Base-by-base conservation (phyloP, 2,888 invertebrate genomes). In the Augiades crinisus region DNA sequence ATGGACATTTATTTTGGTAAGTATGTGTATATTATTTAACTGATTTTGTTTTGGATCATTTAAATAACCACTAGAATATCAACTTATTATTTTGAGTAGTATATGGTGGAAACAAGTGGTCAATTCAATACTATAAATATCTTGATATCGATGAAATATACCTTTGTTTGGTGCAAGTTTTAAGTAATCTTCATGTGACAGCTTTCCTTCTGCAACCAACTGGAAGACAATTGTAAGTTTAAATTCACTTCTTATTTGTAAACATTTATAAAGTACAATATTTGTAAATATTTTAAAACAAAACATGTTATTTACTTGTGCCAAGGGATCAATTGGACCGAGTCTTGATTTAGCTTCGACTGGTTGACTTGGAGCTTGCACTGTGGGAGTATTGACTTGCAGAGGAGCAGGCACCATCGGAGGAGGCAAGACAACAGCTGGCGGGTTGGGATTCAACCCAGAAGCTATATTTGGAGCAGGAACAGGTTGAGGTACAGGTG, bases 161-260 rank as follows among this genome's bases (percentile, higher is more conserved):
- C 88, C 82, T 79, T 84, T 87, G 60, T 78, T 81, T 52, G 88
- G 88, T 44, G 87, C 78, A 52, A 88, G 73, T 60, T 89, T 89
- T 58, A 86, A 62, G 64, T 86, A 88, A 64, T 88, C 88, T 70
- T 80, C 81, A 65, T 83, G 72, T 40, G 87, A 86, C 62, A 89
- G 75, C 64, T 83, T 86, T 22, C 88, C 89, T 57, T 88, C 88
- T 56, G 85, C 85, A 43, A 87, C 79, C 75, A 89, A 78, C 88
- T 88, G 86, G 67, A 88, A 88, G 67, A 74, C 24, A 51, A 31
- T 44, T 43, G 5, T 24, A 22, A 14, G 12, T 27, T 10, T 7
- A 14, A 27, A 13, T 41, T 47, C 45, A 27, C 44, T 55, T 54
- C n/a, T 51, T 13, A 31, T 34, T n/a, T n/a, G n/a, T n/a, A n/a